Evolutionary conservation across 2,888 invertebrate genomes (phyloP), one percentile per base, ranked within the genome.

Genomic region (Coleophora flavipennella): DNA sequence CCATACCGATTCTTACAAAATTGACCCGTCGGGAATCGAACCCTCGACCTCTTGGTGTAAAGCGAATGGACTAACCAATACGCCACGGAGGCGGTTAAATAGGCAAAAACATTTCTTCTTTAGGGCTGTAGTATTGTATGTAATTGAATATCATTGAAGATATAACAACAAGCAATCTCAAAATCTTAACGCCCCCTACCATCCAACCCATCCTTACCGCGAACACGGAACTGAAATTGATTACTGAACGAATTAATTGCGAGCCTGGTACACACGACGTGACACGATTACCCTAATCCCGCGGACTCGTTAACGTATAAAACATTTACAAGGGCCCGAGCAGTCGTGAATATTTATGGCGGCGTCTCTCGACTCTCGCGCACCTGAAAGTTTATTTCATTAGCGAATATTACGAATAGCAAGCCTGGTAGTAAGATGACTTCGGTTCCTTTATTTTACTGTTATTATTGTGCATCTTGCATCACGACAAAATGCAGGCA

Each of bases 331-430:
- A 70, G 77, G 70, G 63, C 65, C 59, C 61, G 59, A 52, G 54
- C 53, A 56, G 55, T 50, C 68, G 78, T 83, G 83, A 81, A 83
- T 83, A 83, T 81, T 81, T 80, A 83, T 71, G 37, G 29, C 32
- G 20, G 8, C 27, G 62, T 59, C 52, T 57, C 52, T 63, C 20
- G 20, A 20, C 20, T 20, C 20, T 6, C 20, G 20, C 20, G 20
- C 20, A 75, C 76, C 77, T 78, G 74, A 71, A 78, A 79, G 70
- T 77, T 79, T 76, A 81, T 81, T 81, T 80, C 71, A 80, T 81
- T 81, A 80, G 62, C 57, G 53, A 62, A 57, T 62, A 20, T 57
- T 55, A 51, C 57, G 58, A 58, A 51, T 45, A 50, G 48, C 56
- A 52, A 54, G 50, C n/a, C 20, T 20, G 20, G 6, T 4, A 20